Evolutionary conservation across 2,797 vertebrate genomes (phyloP).

Genomic region (Notolabrus celidotus): DNA sequence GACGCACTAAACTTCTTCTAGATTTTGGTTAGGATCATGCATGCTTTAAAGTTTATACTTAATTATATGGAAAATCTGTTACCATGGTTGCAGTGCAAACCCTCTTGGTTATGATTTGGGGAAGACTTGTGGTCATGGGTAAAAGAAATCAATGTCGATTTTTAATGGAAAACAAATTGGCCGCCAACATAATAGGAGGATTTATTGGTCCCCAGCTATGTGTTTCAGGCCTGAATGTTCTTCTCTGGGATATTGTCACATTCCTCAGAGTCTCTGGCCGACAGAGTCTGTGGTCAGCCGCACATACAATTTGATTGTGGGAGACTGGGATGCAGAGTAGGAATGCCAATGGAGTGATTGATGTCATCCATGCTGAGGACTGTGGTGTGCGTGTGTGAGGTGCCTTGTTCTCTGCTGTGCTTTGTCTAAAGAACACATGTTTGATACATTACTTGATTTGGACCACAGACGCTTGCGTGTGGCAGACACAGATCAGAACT

Average conservation of each 20-base stretch:
- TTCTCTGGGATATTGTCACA: constrained; percentile 68
- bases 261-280: constrained; percentile 59
- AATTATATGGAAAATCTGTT: not conserved
- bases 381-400: constrained; percentile 30
- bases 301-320: constrained; percentile 73
- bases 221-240: constrained; percentile 42
- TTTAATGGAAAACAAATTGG: not conserved
- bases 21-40: not conserved
- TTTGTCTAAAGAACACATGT: constrained; percentile 70
- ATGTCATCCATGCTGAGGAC: constrained; percentile 48
- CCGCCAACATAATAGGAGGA: constrained; percentile 14
- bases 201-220: constrained; percentile 28
- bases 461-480: constrained; percentile 70
- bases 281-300: constrained; percentile 66
- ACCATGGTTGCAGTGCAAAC: not conserved
- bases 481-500: constrained; percentile 71
- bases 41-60: not conserved
- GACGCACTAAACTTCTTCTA: not conserved
- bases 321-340: constrained; percentile 58
- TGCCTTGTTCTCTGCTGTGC: constrained; percentile 50
- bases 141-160: not conserved
- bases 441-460: constrained; percentile 77
- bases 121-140: not conserved
- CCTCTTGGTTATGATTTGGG: not conserved
- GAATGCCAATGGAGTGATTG: constrained; percentile 72